phyloP scores from a whole-genome alignment of 1,140 invertebrate genomes.

The Muscidifurax raptorellus region DNA sequence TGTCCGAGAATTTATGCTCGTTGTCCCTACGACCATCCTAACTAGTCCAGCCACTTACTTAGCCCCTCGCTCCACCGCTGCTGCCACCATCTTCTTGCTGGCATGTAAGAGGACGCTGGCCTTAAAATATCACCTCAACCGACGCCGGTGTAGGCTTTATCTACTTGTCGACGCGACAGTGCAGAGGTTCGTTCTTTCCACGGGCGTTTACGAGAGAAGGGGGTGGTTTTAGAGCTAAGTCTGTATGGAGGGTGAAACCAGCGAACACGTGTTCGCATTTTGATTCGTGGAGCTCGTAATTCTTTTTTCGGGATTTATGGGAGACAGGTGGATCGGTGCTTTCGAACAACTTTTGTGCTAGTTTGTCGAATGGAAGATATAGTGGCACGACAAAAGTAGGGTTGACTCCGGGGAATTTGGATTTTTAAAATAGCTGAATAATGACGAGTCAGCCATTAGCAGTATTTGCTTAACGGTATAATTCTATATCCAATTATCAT shows the following conservation, averaged over 20 bases:
- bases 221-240: not conserved
- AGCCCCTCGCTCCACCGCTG: constrained; percentile 60
- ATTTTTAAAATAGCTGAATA: too few species aligned
- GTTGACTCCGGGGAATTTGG: not conserved
- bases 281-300: constrained; percentile 5
- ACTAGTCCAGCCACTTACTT: constrained; percentile 75
- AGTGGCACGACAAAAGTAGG: not conserved
- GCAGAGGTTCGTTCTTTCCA: constrained; percentile 9
- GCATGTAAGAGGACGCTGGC: not conserved
- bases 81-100: constrained; percentile 54
- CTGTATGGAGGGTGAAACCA: not conserved
- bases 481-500: too few species aligned
- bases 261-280: constrained; percentile 39
- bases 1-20: constrained; percentile 72
- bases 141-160: constrained; percentile 22
- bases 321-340: not conserved
- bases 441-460: too few species aligned
- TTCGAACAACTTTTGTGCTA: not conserved
- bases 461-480: too few species aligned
- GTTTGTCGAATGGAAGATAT: not conserved
- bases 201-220: constrained; percentile 21
- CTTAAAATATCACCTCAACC: constrained; percentile 72
- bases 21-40: constrained; percentile 71
- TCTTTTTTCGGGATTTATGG: constrained; percentile 30
- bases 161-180: constrained; percentile 42